Conservation (phyloP, 2,113 vertebrate species). For the Psittacus erithacus region DNA sequence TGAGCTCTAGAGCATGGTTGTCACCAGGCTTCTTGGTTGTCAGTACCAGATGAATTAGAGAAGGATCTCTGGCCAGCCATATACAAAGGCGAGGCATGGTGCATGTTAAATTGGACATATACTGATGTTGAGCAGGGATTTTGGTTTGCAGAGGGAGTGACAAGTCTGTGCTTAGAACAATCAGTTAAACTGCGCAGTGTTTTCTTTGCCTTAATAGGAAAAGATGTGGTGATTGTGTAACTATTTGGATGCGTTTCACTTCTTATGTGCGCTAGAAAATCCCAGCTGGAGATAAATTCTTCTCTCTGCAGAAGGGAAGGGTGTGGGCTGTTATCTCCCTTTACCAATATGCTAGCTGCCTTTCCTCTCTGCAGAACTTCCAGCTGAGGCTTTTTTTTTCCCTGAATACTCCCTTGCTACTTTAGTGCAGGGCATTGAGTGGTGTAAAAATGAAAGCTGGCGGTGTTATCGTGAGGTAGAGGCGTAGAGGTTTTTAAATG, state of each 20-base stretch:
- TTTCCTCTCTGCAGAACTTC: slow-evolving; percentile 26
- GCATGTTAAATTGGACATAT: not conserved
- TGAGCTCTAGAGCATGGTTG: not conserved
- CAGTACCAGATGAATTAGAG: not conserved
- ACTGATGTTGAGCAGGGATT: slow-evolving; percentile 26
- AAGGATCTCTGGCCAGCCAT: not conserved
- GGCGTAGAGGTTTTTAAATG: not conserved
- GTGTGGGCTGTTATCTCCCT: slow-evolving; percentile 37
- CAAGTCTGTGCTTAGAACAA: slow-evolving; percentile 9
- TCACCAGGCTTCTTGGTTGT: not conserved
- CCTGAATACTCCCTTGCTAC: not conserved
- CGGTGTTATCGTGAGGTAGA: not conserved
- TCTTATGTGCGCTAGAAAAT: slow-evolving; percentile 38
- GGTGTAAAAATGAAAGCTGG: not conserved
- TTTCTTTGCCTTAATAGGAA: slow-evolving; percentile 69
- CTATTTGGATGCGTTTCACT: slow-evolving; percentile 44
- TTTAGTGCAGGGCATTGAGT: not conserved
- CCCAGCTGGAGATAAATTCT: slow-evolving; percentile 54
- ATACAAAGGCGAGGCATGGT: not conserved
- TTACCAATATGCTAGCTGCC: slow-evolving; percentile 40
- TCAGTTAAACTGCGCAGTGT: slow-evolving; percentile 48
- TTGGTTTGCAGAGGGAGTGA: slow-evolving; percentile 30
- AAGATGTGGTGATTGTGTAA: slow-evolving; percentile 57
- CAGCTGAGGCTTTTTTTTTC: not conserved
- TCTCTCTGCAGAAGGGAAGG: slow-evolving; percentile 52